Evolutionary conservation across 1,140 invertebrate genomes (phyloP).

Genomic region (Brachystomella parvula): DNA sequence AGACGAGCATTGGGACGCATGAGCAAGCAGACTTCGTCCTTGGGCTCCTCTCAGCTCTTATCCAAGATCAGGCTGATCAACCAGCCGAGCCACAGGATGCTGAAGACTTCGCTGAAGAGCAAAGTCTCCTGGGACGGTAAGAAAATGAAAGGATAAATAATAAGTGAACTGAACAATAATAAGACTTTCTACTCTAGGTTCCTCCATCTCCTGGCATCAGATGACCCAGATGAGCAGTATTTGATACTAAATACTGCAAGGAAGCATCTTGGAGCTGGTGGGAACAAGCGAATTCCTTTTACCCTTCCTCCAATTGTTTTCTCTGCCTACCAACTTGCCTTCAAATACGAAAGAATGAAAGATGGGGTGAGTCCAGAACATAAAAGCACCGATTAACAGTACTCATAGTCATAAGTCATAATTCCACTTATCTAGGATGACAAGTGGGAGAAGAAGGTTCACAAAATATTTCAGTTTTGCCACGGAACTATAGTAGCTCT

Average conservation of each 20-base stretch:
- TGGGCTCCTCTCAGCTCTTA: conserved; percentile 71
- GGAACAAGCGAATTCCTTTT: conserved; percentile 75
- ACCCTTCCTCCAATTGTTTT: conserved; percentile 95
- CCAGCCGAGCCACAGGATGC: conserved; percentile 60
- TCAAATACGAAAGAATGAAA: conserved; percentile 48
- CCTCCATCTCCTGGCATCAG: conserved; percentile 80
- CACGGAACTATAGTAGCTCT: conserved; percentile 87
- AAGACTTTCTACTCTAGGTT: conserved; percentile 50
- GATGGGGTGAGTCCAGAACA: conserved; percentile 53
- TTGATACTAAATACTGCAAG: conserved; percentile 77
- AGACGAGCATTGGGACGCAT: conserved; percentile 76
- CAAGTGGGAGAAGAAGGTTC: conserved; percentile 96
- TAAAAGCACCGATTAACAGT: no score
- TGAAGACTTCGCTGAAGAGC: conserved; percentile 96
- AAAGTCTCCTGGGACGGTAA: conserved; percentile 73
- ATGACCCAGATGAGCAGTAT: conserved; percentile 86
- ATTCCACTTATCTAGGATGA: conserved; percentile 82
- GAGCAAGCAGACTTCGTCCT: conserved; percentile 75
- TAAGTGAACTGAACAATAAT: background rate
- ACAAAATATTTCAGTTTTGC: conserved; percentile 97
- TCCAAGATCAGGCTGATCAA: conserved; percentile 77
- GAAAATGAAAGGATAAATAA: background rate
- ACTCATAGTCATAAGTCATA: no score
- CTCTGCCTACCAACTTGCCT: conserved; percentile 82
- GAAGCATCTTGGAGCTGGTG: conserved; percentile 82